Evolutionary conservation across 1,140 invertebrate genomes (phyloP).

Genomic region (Euura lappo): DNA sequence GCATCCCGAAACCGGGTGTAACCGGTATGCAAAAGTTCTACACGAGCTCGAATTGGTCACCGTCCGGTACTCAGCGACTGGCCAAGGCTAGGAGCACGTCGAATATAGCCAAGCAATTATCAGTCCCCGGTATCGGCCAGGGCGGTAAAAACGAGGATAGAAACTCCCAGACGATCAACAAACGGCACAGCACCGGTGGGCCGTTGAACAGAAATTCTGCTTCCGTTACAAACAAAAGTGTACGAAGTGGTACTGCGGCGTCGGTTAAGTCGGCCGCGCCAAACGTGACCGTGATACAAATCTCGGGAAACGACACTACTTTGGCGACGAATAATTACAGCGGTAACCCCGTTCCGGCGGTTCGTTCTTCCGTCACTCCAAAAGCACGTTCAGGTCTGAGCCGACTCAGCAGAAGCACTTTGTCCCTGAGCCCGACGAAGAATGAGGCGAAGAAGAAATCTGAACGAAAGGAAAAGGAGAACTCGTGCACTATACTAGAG

Average conservation of each 20-base stretch:
- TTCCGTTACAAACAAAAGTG: conserved; percentile 5
- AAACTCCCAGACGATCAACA: neutral
- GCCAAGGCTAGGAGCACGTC: conserved; percentile 6
- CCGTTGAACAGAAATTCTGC: neutral
- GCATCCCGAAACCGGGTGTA: neutral
- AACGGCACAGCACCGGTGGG: neutral
- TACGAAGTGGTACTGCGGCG: neutral
- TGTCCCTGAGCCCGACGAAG: conserved; percentile 14
- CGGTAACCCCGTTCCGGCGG: neutral
- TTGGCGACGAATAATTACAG: neutral
- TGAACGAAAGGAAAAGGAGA: conserved; percentile 16
- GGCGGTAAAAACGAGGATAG: neutral
- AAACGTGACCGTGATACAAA: conserved; percentile 7
- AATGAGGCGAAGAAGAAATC: conserved; percentile 22
- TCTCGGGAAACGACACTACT: neutral
- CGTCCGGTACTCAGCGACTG: neutral
- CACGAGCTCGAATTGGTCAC: neutral
- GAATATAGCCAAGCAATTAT: conserved; percentile 4
- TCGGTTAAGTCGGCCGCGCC: neutral
- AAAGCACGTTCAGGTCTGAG: conserved; percentile 3
- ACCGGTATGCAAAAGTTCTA: conserved; percentile 7
- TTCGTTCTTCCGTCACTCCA: neutral
- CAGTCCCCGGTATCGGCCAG: neutral
- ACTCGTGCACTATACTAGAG: conserved; percentile 54
- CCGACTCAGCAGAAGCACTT: conserved; percentile 10